phyloP scores from a whole-genome alignment of 2,113 vertebrate genomes.

The Eretmodus cyanostictus region DNA sequence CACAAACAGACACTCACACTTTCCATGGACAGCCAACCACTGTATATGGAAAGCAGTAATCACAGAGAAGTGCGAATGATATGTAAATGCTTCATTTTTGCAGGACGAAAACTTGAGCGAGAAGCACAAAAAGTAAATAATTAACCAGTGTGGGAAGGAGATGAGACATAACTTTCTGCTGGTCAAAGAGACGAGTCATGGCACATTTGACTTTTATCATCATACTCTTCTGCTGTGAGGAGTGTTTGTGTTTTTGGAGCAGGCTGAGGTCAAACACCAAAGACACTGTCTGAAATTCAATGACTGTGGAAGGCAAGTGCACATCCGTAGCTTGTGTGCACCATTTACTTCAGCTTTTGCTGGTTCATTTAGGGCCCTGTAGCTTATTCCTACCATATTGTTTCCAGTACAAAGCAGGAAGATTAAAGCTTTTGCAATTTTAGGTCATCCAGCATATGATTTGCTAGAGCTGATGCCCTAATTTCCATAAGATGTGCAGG shows the following conservation, averaged over 20 bases:
- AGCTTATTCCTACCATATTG: neutral
- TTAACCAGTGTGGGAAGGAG: neutral
- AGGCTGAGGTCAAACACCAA: slow-evolving; percentile 23
- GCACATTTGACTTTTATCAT: slow-evolving; percentile 15
- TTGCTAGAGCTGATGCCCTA: neutral
- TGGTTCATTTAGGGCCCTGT: neutral
- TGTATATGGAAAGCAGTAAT: slow-evolving; percentile 30
- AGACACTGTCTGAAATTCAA: neutral
- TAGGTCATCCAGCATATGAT: neutral
- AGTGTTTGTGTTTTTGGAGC: neutral
- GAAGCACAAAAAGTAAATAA: slow-evolving; percentile 19
- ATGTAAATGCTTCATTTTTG: slow-evolving; percentile 39
- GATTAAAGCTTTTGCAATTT: neutral
- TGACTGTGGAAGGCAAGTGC: neutral
- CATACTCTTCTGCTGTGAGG: neutral
- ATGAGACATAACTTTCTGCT: neutral
- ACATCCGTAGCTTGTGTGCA: neutral
- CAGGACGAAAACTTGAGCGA: neutral
- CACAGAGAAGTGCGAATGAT: slow-evolving; percentile 13
- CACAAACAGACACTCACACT: neutral
- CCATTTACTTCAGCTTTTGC: neutral
- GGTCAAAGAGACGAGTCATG: neutral
- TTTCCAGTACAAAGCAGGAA: neutral
- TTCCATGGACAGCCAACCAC: slow-evolving; percentile 6
- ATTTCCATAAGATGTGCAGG: neutral